Base-by-base conservation (phyloP, 2,113 vertebrate genomes). In the Globicephala melas region DNA sequence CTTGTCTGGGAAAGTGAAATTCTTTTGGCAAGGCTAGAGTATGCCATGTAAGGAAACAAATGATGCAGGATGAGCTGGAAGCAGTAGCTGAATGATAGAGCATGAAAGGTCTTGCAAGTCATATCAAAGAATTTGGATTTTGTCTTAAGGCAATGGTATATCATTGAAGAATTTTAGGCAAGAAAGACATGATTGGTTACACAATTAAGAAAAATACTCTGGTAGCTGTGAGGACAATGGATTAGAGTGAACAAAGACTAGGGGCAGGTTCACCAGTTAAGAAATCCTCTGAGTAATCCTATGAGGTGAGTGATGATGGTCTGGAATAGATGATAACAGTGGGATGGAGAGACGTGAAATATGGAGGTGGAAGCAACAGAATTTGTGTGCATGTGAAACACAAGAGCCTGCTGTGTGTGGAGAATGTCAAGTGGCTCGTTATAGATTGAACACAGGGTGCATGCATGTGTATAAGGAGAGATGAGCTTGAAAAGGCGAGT, bases 361-460 rank as follows among this genome's bases (percentile, higher is more conserved):
- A 80, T 7, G 14, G 77, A 65, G 87, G 60, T 84, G n/a, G 36
- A 33, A 87, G 89, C 63, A 77, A 90, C 53, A 63, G 77, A 82
- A 81, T 79, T 23, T 65, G 20, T 74, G 70, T 86, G 74, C 65
- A 31, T 79, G 1, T 21, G 68, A 60, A 38, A 63, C 50, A 47
- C 28, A 67, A 67, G 50, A 89, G 31, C 74, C 92, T 87, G 90
- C 95, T 92, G 74, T 84, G 70, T 65, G 20, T 38, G 62, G 92
- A 87, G 92, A 97, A 95, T 97, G 95, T 96, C 92, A 97, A 76
- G 60, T 23, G 31, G 44, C 67, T 97, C 90, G 67, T 96, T 97
- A 89, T 84, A 65, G 83, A 90, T 53, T 28, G 83, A 94, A 31
- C 44, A 58, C 83, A 84, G 95, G 79, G 74, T 44, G 47, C 12